These are phyloP conservation scores for Eubucco bourcierii DNA, from an alignment of 2,113 vertebrate species.

Conservation along the genomic window DNA sequence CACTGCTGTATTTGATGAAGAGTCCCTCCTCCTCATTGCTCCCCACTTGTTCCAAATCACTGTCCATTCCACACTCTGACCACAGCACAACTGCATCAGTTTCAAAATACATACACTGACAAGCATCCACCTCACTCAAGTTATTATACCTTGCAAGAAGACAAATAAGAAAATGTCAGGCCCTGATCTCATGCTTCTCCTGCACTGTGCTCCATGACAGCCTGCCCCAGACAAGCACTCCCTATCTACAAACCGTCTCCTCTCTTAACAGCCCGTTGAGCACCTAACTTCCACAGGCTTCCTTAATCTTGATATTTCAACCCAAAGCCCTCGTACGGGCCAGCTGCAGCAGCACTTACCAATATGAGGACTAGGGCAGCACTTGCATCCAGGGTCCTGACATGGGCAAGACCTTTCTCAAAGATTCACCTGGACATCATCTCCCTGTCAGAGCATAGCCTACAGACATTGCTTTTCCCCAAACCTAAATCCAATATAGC, in stretches of 20 bases:
- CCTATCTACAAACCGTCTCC: accelerated
- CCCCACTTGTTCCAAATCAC: not conserved
- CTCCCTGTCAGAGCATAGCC: not conserved
- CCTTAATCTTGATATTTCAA: accelerated
- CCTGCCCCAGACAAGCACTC: not conserved
- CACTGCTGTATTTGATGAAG: not conserved
- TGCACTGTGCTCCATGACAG: not conserved
- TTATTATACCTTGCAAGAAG: not conserved
- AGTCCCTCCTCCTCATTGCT: not conserved
- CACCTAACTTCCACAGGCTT: not conserved
- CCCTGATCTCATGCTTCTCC: not conserved
- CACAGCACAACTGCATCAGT: not conserved
- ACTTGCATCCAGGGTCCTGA: not conserved
- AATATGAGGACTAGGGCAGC: not conserved
- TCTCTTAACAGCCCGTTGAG: not conserved
- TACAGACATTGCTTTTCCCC: not conserved
- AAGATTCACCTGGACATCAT: not conserved
- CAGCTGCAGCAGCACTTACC: not conserved
- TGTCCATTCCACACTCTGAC: not conserved
- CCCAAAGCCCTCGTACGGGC: not conserved
- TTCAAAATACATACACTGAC: not conserved
- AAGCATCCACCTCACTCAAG: not conserved
- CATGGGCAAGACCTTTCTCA: not conserved
- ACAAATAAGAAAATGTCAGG: not conserved
- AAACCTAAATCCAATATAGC: not conserved